Evolutionary conservation across 1,140 invertebrate genomes (phyloP), one percentile per base, ranked within the genome.

Genomic region (Spodoptera frugiperda): DNA sequence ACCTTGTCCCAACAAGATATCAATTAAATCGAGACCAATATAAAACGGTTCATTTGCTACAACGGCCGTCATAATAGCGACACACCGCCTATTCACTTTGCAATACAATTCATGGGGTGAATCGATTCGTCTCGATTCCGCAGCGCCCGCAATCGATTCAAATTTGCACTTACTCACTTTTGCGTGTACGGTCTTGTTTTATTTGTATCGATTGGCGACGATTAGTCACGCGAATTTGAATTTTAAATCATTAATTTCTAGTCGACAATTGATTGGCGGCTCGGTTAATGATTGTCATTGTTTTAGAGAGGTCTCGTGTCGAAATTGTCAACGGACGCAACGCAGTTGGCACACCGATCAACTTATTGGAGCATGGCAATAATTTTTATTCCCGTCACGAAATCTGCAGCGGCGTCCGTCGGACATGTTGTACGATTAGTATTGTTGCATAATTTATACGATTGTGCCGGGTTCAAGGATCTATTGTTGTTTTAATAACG

Each of bases 291-390:
- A 88, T 84, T 86, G 86, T 87, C 89, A 90, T 93, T 91, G 90
- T 90, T 84, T 90, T 90, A 89, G 78, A 51, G 82, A 76, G 76
- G 84, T 87, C 84, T 75, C 17, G 48, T 87, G 81, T 83, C 86
- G 89, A 88, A 92, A 93, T 82, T 89, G 89, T 91, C 87, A 88
- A 83, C 84, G 79, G 80, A 83, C 84, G 86, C 83, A 87, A 87
- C 79, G 54, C 80, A 59, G 85, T 92, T 92, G 87, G 89, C 87
- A 84, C 81, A 90, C 83, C 84, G 85, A 84, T 85, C 75, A 78
- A 87, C 83, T 93, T 93, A 93, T 90, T 93, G 90, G 91, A 93
- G 89, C 91, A 87, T 89, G 77, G 82, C 87, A 78, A 82, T 84
- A 78, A 89, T 91, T 88, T 87, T 87, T 84, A 92, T 89, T 89